Percentiles rank a stretch among this genome's conserved stretches.
phyloP scores from a whole-genome alignment of 1,140 invertebrate genomes.

The Cyrtorhinus lividipennis region DNA sequence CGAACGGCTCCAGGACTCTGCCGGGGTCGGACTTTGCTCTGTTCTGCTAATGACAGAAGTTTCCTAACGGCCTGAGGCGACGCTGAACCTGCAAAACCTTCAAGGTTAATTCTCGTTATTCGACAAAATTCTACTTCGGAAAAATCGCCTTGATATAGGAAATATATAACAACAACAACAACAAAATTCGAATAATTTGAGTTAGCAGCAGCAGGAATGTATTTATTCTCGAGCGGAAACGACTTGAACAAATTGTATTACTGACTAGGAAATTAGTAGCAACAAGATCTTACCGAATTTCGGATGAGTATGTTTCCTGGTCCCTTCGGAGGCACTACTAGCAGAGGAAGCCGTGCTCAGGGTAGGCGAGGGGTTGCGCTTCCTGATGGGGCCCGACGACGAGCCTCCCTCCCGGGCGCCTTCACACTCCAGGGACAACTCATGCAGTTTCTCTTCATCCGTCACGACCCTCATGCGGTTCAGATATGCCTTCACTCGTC shows the following conservation, averaged over 20 bases:
- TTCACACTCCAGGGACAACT: slow-evolving; percentile 82
- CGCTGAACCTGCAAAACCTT: slow-evolving; percentile 50
- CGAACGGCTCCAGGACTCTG: slow-evolving; percentile 44
- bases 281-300: slow-evolving; percentile 44
- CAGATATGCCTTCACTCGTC: slow-evolving; percentile 88
- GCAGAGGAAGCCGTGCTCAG: slow-evolving; percentile 78
- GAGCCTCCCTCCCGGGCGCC: slow-evolving; percentile 45
- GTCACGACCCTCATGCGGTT: slow-evolving; percentile 80
- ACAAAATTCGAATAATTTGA: too few relatives aligned
- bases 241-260: too few relatives aligned
- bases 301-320: slow-evolving; percentile 38
- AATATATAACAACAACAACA: too few relatives aligned
- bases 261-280: too few relatives aligned
- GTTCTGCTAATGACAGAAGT: slow-evolving; percentile 72
- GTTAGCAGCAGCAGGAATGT: too few relatives aligned
- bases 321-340: slow-evolving; percentile 69
- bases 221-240: too few relatives aligned
- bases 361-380: slow-evolving; percentile 70
- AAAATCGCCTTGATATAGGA: background rate
- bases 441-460: slow-evolving; percentile 79
- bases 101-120: slow-evolving; percentile 1
- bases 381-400: slow-evolving; percentile 38
- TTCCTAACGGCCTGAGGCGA: slow-evolving; percentile 92
- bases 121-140: background rate
- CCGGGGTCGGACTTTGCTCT: slow-evolving; percentile 49